A percentile compares a stretch with the other conserved stretches of the same genome.
These are phyloP conservation scores for Metellina segmentata DNA, from an alignment of 2,888 invertebrate species.

Conservation along the genomic window DNA sequence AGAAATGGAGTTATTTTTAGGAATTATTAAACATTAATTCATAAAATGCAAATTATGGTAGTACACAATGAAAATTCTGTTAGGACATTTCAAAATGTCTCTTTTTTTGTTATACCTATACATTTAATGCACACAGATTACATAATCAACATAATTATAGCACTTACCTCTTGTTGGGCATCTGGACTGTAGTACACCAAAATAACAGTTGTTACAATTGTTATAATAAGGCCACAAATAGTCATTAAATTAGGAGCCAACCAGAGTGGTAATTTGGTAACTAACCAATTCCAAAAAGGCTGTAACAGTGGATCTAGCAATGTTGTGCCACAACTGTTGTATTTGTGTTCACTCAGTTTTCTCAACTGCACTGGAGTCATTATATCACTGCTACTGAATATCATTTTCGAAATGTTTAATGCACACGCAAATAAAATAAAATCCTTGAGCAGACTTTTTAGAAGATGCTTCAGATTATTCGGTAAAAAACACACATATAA, in stretches of 20 bases:
- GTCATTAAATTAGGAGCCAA: constrained; percentile 99
- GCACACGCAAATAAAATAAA: background rate
- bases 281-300: constrained; percentile 98
- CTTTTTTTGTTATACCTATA: no score
- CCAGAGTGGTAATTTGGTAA: constrained; percentile 93
- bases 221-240: constrained; percentile 93
- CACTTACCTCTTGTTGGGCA: constrained; percentile 87
- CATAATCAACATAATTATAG: background rate
- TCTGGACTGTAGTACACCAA: constrained; percentile 96
- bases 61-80: no score
- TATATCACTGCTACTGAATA: constrained; percentile 76
- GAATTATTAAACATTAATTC: no score
- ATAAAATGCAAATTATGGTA: no score
- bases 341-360: constrained; percentile 96
- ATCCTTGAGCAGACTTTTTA: background rate
- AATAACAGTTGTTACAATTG: constrained; percentile 94
- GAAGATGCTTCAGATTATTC: background rate
- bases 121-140: no score
- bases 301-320: constrained; percentile 93
- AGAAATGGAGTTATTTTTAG: no score
- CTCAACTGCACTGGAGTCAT: constrained; percentile 87
- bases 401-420: constrained; percentile 54
- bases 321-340: constrained; percentile 92
- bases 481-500: background rate
- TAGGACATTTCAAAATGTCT: no score